Evolutionary conservation across 2,888 invertebrate genomes (phyloP).

Genomic region (Heteromyza rotundicornis): DNA sequence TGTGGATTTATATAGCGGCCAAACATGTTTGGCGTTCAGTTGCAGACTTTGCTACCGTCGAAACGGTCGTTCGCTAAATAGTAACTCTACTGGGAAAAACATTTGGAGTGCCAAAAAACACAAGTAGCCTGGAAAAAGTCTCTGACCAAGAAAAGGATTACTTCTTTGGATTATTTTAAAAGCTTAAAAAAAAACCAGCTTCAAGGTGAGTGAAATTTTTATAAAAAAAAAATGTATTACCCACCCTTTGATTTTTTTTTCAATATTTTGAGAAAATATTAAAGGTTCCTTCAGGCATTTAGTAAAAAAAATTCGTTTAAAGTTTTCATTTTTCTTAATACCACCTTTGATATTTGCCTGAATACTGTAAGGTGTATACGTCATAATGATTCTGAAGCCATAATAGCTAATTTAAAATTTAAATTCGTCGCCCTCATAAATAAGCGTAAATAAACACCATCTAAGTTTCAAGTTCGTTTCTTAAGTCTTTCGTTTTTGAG

Average conservation of each 20-base stretch:
- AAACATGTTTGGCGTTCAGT: slow-evolving; percentile 60
- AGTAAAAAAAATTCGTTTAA: no score
- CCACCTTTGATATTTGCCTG: no score
- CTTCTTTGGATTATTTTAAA: slow-evolving; percentile 18
- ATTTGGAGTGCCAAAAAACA: background rate
- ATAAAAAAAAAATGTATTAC: no score
- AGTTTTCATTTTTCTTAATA: no score
- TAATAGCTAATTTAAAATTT: no score
- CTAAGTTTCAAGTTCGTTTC: slow-evolving; percentile 10
- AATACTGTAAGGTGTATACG: no score
- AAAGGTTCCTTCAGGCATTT: no score
- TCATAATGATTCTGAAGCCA: no score
- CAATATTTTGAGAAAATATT: no score
- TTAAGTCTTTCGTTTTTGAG: slow-evolving; percentile 12
- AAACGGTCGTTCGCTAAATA: slow-evolving; percentile 31
- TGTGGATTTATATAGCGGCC: slow-evolving; percentile 53
- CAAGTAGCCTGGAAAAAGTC: slow-evolving; percentile 22
- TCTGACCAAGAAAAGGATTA: slow-evolving; percentile 15
- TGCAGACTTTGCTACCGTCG: slow-evolving; percentile 53
- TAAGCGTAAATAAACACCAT: background rate
- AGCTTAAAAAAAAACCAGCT: slow-evolving; percentile 15
- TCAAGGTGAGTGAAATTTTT: slow-evolving; percentile 41
- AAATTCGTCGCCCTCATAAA: no score
- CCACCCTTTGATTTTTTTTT: no score
- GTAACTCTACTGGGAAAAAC: slow-evolving; percentile 1